phyloP scores from a whole-genome alignment of 2,113 vertebrate genomes.

The Dissostichus mawsoni region DNA sequence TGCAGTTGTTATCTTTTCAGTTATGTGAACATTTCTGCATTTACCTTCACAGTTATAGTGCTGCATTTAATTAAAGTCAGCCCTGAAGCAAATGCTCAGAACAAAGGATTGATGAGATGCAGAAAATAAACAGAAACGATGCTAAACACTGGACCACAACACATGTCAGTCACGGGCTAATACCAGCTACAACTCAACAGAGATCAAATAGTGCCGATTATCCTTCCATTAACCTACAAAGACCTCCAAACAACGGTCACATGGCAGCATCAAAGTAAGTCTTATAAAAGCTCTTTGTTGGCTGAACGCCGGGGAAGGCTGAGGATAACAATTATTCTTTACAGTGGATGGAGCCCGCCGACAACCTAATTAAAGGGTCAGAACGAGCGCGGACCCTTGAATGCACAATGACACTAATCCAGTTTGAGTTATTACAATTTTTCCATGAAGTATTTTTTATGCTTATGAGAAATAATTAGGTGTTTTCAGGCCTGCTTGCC shows the following conservation, averaged over 20 bases:
- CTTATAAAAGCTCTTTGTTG: slow-evolving; percentile 72
- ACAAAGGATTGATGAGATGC: not conserved
- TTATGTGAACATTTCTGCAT: not conserved
- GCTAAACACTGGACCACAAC: not conserved
- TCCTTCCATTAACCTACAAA: slow-evolving; percentile 78
- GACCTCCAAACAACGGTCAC: slow-evolving; percentile 66
- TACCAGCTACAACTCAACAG: slow-evolving; percentile 38
- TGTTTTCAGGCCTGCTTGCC: slow-evolving; percentile 49
- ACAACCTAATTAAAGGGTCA: slow-evolving; percentile 72
- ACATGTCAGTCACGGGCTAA: slow-evolving; percentile 42
- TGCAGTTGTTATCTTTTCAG: not conserved
- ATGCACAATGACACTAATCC: slow-evolving; percentile 64
- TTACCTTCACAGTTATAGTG: too few relatives aligned
- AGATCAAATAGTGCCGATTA: slow-evolving; percentile 75
- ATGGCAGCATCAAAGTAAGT: slow-evolving; percentile 74
- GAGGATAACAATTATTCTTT: slow-evolving; percentile 74
- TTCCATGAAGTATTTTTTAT: slow-evolving; percentile 42
- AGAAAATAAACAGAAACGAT: not conserved
- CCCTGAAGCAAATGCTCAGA: not conserved
- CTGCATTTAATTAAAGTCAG: not conserved
- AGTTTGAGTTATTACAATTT: slow-evolving; percentile 53
- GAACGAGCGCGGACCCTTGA: slow-evolving; percentile 60
- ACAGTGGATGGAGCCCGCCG: slow-evolving; percentile 61
- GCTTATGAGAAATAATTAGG: slow-evolving; percentile 60
- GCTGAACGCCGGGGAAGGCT: slow-evolving; percentile 59